Evolutionary conservation across 2,797 vertebrate genomes (phyloP), one percentile per base, ranked within the genome.

Genomic region (Amblyraja radiata): DNA sequence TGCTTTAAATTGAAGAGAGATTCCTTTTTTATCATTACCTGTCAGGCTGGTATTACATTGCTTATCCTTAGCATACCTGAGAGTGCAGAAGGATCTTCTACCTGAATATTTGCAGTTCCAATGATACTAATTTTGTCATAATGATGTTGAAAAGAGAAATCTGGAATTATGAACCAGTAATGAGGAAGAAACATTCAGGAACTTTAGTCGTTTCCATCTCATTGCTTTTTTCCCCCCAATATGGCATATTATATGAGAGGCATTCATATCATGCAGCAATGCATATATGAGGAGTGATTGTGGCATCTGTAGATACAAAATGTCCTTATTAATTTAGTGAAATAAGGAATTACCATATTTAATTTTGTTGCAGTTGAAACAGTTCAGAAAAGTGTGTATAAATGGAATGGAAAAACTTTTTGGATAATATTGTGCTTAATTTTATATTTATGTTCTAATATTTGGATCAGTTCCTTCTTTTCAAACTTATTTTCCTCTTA

Each of bases 241-340:
- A 65, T 88, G n/a, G 36, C 84, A 68, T 88, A n/a, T 88, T 63
- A 58, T 36, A 68, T 32, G 61, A 88, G 32, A 68, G 61, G 68
- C 65, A 54, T 88, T 68, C 16, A 68, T 63, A 88, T 18, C 21
- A 16, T 88, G 21, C n/a, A 65, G n/a, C 84, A 88, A 9, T 88
- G 32, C 63, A 68, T 65, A 6, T 68, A 32, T 88, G 36, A 68
- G 84, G 32, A 68, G 61, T 68, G 83, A 88, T 88, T 88, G 68
- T 23, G 36, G 63, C 36, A 14, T 88, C 36, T 88, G 14, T 68
- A 65, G 61, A 88, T 68, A 68, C 32, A 88, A 88, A 68, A 88
- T 88, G 63, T 88, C 63, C 32, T n/a, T 36, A 88, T 88, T 88
- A 88, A 88, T 88, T 88, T 88, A n/a, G 84, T 32, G 68, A 88